phyloP scores from a whole-genome alignment of 2,113 vertebrate species.

The Panurus biarmicus region DNA sequence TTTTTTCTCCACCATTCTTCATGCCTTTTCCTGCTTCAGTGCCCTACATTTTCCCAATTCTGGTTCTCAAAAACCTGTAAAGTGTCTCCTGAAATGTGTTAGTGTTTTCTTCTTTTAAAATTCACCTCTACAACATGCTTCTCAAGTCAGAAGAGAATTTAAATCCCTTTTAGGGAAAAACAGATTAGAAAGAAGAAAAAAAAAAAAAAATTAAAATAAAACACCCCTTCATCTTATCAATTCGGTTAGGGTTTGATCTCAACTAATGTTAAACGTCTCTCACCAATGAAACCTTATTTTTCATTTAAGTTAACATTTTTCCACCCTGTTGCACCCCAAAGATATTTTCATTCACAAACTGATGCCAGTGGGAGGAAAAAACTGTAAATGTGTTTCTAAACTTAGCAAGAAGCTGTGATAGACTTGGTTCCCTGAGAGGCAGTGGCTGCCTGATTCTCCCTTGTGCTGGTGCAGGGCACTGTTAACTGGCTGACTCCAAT shows the following conservation, averaged over 20 bases:
- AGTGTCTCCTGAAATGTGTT: not conserved
- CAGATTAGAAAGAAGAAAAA: not conserved
- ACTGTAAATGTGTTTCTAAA: not conserved
- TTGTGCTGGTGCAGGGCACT: not conserved
- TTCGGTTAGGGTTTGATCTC: not conserved
- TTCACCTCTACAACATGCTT: not conserved
- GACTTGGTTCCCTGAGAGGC: not conserved
- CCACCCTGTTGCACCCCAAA: not conserved
- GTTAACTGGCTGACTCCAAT: not conserved
- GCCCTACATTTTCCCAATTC: not conserved
- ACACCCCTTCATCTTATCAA: not conserved
- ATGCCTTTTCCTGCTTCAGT: not conserved
- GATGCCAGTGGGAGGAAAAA: not conserved
- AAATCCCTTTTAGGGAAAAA: not conserved
- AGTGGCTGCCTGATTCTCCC: not conserved
- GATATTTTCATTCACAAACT: not conserved
- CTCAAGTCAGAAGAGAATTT: not conserved
- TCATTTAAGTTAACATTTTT: not conserved
- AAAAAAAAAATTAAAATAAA: not conserved
- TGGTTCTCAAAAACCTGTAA: not conserved
- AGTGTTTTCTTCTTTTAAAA: not conserved
- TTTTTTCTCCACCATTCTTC: not conserved
- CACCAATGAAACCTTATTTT: not conserved
- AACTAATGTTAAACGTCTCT: not conserved
- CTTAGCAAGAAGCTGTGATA: not conserved